Base-by-base conservation (phyloP, 2,113 vertebrate genomes). In the Choloepus hoffmanni region DNA sequence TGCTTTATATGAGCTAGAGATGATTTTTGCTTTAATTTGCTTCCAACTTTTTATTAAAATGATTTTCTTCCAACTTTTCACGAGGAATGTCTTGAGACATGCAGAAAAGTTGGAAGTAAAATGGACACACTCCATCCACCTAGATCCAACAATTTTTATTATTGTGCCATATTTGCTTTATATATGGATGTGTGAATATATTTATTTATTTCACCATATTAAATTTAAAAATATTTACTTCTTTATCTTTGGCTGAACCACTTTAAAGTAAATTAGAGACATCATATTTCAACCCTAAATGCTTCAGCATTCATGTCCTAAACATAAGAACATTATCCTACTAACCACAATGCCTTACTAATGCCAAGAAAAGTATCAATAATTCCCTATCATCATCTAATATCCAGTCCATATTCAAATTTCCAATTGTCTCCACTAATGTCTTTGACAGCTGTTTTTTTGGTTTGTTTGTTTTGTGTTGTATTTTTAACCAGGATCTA, bases 231-330 rank as follows among this genome's bases (percentile, higher is more conserved):
- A 3, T 21, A n/a, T 43, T 77, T 48, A 40, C 24, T 67, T 53
- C 62, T 4, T 82, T 72, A 26, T 10, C 43, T 87, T 84, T 30
- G 74, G 74, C 16, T 36, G 36, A 63, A 78, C 33, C 7, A 72
- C 58, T 76, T 94, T 83, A 62, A 92, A 95, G 36, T 33, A 63
- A 95, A 36, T 48, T 60, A 13, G 30, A 86, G 55, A 78, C 12
- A 83, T 50, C 5, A 4, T 36, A 33, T 50, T 50, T 50, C 11
- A 67, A 40, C 77, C 58, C 77, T 89, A 68, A 16, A 48, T 40
- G 94, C 1, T 18, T 53, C 4, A 77, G 76, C 23, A 48, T 50
- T 16, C 36, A 72, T 53, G 21, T 87, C 45, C 55, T 90, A 77
- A 90, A 83, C 67, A 55, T 43, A 72, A 87, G 82, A 86, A 63